Conservation (phyloP, 2,888 invertebrate species). For the Drosophila monieri region DNA sequence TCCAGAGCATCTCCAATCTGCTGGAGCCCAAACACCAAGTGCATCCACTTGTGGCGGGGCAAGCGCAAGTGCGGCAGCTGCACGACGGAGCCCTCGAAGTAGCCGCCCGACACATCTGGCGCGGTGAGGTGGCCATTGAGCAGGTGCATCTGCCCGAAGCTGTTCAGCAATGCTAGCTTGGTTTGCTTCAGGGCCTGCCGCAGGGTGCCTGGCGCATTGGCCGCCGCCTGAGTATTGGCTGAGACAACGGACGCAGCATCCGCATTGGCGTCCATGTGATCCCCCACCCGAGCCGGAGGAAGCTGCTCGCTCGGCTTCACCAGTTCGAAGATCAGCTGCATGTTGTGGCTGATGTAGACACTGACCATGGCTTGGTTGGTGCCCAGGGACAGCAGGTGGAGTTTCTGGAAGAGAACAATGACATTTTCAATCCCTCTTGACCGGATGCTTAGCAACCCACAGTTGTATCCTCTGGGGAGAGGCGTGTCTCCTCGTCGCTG, state of each 20-base stretch:
- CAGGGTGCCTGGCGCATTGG: constrained; percentile 55
- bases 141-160: constrained; percentile 81
- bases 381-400: constrained; percentile 83
- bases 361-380: constrained; percentile 82
- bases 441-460: constrained; percentile 50
- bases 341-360: constrained; percentile 79
- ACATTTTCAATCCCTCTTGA: background rate
- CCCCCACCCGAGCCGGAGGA: constrained; percentile 58
- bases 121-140: constrained; percentile 75
- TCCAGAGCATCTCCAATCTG: constrained; percentile 72
- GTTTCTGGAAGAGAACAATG: constrained; percentile 62
- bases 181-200: constrained; percentile 82
- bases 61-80: constrained; percentile 79
- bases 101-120: constrained; percentile 46
- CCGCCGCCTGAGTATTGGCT: constrained; percentile 11
- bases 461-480: constrained; percentile 72
- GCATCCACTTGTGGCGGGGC: constrained; percentile 81
- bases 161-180: constrained; percentile 80
- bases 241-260: constrained; percentile 24
- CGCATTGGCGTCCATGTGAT: constrained; percentile 53
- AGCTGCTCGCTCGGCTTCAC: constrained; percentile 79
- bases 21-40: constrained; percentile 80
- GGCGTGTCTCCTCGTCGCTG: constrained; percentile 79
- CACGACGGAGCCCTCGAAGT: constrained; percentile 74
- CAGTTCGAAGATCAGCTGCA: constrained; percentile 81